A percentile compares a stretch with the other conserved stretches of the same genome.
Evolutionary conservation across 2,888 invertebrate species (phyloP).

Genomic region (Lydus trimaculatus): DNA sequence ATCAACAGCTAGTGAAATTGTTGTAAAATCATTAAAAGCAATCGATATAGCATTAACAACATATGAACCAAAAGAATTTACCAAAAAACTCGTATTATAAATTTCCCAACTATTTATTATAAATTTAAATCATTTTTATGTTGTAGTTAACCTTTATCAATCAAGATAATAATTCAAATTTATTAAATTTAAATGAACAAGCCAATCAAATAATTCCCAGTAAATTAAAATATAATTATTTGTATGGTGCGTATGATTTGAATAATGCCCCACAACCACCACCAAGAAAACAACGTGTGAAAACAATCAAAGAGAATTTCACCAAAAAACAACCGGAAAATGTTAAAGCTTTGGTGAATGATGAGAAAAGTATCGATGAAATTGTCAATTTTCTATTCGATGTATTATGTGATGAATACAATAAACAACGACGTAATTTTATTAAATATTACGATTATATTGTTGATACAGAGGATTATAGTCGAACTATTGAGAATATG

Average conservation of each 20-base stretch:
- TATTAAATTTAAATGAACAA: constrained; percentile 52
- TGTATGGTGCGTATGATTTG: constrained; percentile 63
- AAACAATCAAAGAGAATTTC: constrained; percentile 49
- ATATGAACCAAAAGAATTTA: constrained; percentile 63
- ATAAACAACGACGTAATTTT: constrained; percentile 56
- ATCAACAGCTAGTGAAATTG: constrained; percentile 50
- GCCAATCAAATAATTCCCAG: constrained; percentile 49
- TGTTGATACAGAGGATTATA: constrained; percentile 67
- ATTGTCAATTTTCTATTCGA: constrained; percentile 64
- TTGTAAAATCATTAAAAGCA: constrained; percentile 52
- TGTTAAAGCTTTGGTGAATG: constrained; percentile 62
- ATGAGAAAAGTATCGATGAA: constrained; percentile 65
- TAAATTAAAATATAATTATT: constrained; percentile 53
- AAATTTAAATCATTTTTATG: constrained; percentile 13
- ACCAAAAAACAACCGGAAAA: constrained; percentile 62
- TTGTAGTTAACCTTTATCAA: constrained; percentile 49
- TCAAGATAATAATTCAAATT: constrained; percentile 45
- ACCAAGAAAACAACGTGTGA: constrained; percentile 53
- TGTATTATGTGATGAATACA: constrained; percentile 61
- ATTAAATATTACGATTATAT: constrained; percentile 68
- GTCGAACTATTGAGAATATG: constrained; percentile 69
- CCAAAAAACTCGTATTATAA: constrained; percentile 60
- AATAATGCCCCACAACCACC: constrained; percentile 51
- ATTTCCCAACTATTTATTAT: constrained; percentile 35
- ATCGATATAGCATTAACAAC: constrained; percentile 59